A percentile compares a stretch with the other conserved stretches of the same genome.
Evolutionary conservation across 2,113 vertebrate species (phyloP).

Genomic region (Gopherus flavomarginatus): DNA sequence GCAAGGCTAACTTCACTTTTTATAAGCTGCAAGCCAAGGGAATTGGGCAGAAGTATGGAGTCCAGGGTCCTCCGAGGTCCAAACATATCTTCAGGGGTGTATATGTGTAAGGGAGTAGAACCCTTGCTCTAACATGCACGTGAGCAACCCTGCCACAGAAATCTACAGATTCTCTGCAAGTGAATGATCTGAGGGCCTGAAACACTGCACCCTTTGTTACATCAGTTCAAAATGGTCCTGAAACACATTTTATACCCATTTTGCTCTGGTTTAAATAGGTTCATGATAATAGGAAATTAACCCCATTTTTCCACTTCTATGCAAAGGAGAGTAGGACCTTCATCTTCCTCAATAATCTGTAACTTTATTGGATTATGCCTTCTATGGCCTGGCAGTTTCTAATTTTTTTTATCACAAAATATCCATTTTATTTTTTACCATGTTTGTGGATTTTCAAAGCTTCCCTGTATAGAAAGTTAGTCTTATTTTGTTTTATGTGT

Average conservation of each 20-base stretch:
- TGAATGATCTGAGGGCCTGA: background rate
- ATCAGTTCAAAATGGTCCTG: background rate
- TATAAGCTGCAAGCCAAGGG: background rate
- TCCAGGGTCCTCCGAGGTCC: background rate
- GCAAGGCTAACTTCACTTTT: background rate
- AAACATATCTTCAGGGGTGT: background rate
- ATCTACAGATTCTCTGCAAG: background rate
- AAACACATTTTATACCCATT: background rate
- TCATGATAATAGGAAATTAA: background rate
- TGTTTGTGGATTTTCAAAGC: background rate
- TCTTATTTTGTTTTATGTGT: background rate
- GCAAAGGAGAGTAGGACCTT: background rate
- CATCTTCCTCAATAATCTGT: background rate
- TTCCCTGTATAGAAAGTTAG: background rate
- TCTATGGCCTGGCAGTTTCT: background rate
- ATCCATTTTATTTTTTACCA: background rate
- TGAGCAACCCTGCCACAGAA: background rate
- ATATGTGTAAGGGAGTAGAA: background rate
- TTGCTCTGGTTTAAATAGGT: background rate
- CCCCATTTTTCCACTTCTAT: background rate
- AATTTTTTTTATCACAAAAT: background rate
- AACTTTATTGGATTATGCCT: background rate
- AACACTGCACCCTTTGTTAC: background rate
- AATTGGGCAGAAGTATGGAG: background rate
- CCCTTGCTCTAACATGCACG: background rate